Evolutionary conservation across 2,888 invertebrate genomes (phyloP), one percentile per base, ranked within the genome.

Genomic region (Leucozona laternaria): DNA sequence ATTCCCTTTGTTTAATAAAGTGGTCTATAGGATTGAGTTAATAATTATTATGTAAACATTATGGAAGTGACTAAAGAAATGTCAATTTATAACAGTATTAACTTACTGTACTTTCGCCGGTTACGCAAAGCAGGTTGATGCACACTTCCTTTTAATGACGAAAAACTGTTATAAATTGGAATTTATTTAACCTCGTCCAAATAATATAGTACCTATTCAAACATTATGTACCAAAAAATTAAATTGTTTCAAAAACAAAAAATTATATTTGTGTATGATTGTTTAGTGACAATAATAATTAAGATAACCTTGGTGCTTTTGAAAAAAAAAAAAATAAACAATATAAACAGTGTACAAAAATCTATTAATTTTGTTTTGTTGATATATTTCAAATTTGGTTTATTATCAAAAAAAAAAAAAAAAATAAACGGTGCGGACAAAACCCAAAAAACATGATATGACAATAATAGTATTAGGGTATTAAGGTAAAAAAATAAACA

Each of bases 221-320:
- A 50, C 15, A 50, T 25, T 17, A 48, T 48, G 20, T 13, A 50
- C 43, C 48, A 50, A 62, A 45, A 45, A 28, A 45, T 37, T 22
- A 15, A 37, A 40, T 73, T 83, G 83, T 79, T 79, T 62, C 40
- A 64, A 71, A 79, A 79, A 79, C 66, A 79, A n/a, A 53, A 45
- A 40, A 31, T 11, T 53, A 13, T n/a, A 34, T 48, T 53, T 80
- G 55, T 58, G 31, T 68, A 68, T 34, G 13, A 31, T 17, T 50
- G 37, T 68, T 37, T 37, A 50, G 20, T 50, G 48, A 68, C 68
- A 68, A 22, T 68, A 68, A 22, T 53, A 68, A 53, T 34, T 37
- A 31, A 6, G 2, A 17, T 37, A 20, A 60, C 25, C n/a, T 68
- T 66, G 48, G 66, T 66, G 66, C 66, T 66, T 48, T 28, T 31